Evolutionary conservation across 2,888 invertebrate genomes (phyloP).

Genomic region (Papilio demoleus): DNA sequence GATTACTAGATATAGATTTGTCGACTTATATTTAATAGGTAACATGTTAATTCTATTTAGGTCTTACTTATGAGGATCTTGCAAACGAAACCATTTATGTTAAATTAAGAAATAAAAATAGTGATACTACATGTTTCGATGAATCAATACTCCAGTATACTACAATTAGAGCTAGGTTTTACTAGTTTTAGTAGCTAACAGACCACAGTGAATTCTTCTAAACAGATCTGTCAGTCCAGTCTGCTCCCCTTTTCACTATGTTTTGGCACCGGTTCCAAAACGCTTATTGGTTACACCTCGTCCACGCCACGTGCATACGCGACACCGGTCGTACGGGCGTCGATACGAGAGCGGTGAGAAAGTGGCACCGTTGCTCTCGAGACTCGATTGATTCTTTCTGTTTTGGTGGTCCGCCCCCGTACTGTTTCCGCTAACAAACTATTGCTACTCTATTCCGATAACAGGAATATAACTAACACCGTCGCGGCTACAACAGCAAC

Average conservation of each 20-base stretch:
- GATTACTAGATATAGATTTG: no score
- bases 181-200: no score
- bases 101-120: no score
- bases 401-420: conserved; percentile 52
- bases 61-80: no score
- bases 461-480: conserved; percentile 27
- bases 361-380: conserved; percentile 76
- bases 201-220: no score
- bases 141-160: no score
- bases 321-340: conserved; percentile 55
- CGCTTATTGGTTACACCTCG: conserved; percentile 14
- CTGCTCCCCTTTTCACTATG: not conserved
- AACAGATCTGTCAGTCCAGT: no score
- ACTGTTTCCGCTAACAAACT: conserved; percentile 36
- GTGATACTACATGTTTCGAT: no score
- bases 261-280: not conserved
- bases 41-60: no score
- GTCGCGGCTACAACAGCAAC: not conserved
- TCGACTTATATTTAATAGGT: no score
- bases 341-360: conserved; percentile 73
- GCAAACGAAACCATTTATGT: no score
- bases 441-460: conserved; percentile 25
- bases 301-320: conserved; percentile 51
- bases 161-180: no score
- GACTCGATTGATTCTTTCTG: conserved; percentile 65